Conservation (phyloP, 2,797 vertebrate species). For the Crypturellus tataupa region DNA sequence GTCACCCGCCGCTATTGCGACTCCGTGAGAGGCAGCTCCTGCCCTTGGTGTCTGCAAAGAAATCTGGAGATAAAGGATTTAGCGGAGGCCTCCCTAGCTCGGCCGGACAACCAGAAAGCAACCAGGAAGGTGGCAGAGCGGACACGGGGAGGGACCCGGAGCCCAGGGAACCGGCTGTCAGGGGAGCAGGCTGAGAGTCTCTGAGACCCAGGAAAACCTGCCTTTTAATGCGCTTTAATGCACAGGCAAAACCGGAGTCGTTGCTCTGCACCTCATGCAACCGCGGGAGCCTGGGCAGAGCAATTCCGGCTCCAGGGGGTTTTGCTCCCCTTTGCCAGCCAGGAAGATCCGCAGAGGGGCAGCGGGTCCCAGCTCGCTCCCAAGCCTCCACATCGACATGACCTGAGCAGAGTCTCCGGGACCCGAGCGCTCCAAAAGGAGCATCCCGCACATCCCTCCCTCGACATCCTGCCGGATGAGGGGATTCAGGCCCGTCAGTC, state of each 20-base stretch:
- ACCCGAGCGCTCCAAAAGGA: neutral
- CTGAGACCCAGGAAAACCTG: neutral
- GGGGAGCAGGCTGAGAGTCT: neutral
- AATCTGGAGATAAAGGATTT: neutral
- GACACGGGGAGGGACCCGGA: neutral
- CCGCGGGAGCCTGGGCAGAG: neutral
- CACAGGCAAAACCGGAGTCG: neutral
- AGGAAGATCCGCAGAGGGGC: neutral
- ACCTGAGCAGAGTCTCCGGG: neutral
- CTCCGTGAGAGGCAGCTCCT: rapidly evolving
- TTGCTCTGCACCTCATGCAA: rapidly evolving
- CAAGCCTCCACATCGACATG: neutral
- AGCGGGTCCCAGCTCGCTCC: neutral
- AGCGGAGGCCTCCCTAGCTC: neutral
- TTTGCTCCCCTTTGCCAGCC: neutral
- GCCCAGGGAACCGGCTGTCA: neutral
- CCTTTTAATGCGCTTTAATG: neutral
- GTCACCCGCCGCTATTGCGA: rapidly evolving
- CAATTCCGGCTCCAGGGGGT: rapidly evolving
- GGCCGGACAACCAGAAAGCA: neutral
- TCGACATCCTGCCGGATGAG: rapidly evolving
- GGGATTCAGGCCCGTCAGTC: neutral
- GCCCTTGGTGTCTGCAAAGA: neutral
- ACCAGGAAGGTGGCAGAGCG: neutral
- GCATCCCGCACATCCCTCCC: rapidly evolving